A percentile compares a stretch with the other conserved stretches of the same genome.
Evolutionary conservation across 2,797 vertebrate species (phyloP).

Genomic region (Chelon labrosus): DNA sequence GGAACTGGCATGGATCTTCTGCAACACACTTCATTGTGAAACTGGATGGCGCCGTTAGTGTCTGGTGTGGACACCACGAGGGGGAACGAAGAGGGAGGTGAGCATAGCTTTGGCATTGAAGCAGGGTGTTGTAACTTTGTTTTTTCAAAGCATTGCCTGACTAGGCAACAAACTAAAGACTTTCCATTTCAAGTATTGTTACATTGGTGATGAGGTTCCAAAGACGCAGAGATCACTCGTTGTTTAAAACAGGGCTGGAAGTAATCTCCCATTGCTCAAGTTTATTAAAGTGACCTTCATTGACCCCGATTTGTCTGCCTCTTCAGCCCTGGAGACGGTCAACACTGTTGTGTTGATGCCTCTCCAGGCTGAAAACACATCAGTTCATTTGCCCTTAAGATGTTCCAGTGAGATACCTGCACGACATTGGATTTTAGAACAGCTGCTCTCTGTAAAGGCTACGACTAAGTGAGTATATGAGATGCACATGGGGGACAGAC

Average conservation of each 20-base stretch:
- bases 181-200: too few relatives aligned
- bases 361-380: not conserved
- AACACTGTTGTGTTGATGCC: too few relatives aligned
- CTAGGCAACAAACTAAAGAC: not conserved
- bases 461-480: constrained; percentile 8
- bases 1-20: constrained; percentile 17
- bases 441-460: constrained; percentile 1
- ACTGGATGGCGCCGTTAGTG: constrained; percentile 29
- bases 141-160: constrained; percentile 5
- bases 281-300: not conserved
- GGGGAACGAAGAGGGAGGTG: constrained; percentile 19
- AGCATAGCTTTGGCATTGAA: not conserved
- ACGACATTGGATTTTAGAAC: constrained; percentile 14
- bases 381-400: not conserved
- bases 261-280: not conserved
- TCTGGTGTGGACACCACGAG: constrained; percentile 24
- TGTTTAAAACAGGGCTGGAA: not conserved
- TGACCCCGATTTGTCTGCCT: not conserved
- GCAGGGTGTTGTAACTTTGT: not conserved
- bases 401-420: constrained; percentile 8
- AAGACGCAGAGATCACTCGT: not conserved
- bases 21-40: constrained; percentile 29
- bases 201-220: not conserved
- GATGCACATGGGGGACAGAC: constrained; percentile 6
- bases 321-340: too few relatives aligned